Conservation (phyloP, 2,797 vertebrate genomes). For the Ciconia nigra region DNA sequence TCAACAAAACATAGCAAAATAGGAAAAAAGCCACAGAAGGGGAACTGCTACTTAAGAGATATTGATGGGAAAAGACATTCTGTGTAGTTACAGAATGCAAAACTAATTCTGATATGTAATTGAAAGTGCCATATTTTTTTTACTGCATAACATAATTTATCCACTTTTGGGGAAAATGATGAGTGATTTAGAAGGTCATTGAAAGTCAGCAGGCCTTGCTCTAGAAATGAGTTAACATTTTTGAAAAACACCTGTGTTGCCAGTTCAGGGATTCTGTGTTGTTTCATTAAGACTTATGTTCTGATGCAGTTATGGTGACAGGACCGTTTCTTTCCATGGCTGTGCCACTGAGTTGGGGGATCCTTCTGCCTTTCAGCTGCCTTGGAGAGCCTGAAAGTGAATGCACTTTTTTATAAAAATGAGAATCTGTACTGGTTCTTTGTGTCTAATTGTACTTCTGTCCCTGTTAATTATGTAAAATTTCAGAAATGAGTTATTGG, state of each 20-base stretch:
- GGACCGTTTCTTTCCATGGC: neutral
- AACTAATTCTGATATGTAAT: neutral
- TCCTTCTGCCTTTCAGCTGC: neutral
- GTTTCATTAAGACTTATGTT: neutral
- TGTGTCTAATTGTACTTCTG: neutral
- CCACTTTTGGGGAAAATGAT: rapidly evolving
- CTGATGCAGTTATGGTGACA: neutral
- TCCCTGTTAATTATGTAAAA: neutral
- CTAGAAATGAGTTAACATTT: neutral
- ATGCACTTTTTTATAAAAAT: too few species aligned
- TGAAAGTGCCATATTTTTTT: neutral
- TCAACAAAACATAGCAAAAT: neutral
- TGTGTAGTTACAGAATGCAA: neutral
- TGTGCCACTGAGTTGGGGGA: neutral
- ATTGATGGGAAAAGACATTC: neutral
- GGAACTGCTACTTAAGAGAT: neutral
- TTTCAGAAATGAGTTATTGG: neutral
- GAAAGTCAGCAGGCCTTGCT: neutral
- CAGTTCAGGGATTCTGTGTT: neutral
- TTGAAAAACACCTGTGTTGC: neutral
- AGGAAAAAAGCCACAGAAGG: rapidly evolving
- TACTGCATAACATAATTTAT: neutral
- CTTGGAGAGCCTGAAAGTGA: neutral
- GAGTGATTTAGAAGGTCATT: neutral
- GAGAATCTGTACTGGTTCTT: neutral